These are phyloP conservation scores for Philopedon plagiatum DNA, from an alignment of 2,888 invertebrate genomes.

Conservation along the genomic window DNA sequence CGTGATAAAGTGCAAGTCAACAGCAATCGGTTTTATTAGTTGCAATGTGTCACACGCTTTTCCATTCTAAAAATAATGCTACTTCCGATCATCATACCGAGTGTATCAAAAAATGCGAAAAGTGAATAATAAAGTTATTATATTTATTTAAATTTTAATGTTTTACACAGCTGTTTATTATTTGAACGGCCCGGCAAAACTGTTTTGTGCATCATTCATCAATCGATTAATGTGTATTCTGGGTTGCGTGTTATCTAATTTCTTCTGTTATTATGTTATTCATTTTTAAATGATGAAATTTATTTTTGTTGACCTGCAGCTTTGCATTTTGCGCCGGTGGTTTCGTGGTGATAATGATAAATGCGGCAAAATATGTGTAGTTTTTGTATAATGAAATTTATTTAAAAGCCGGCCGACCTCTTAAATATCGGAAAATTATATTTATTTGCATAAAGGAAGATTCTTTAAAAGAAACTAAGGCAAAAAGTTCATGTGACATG, in stretches of 20 bases:
- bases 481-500: too few species aligned
- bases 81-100: conserved; percentile 2
- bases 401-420: too few species aligned
- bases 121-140: background rate
- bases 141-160: too few species aligned
- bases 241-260: too few species aligned
- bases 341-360: too few species aligned
- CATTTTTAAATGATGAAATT: background rate
- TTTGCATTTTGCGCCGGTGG: too few species aligned
- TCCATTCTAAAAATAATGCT: conserved; percentile 16
- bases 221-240: conserved; percentile 27
- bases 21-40: conserved; percentile 12
- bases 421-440: too few species aligned
- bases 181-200: conserved; percentile 17
- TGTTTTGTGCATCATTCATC: conserved; percentile 1
- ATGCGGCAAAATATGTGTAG: too few species aligned
- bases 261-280: too few species aligned
- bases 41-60: conserved; percentile 22
- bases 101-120: background rate
- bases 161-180: background rate
- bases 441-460: too few species aligned
- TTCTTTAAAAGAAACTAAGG: too few species aligned
- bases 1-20: conserved; percentile 40
- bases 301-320: background rate
- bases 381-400: too few species aligned